Evolutionary conservation across 2,113 vertebrate genomes (phyloP), one percentile per base, ranked within the genome.

Genomic region (Perccottus glenii): DNA sequence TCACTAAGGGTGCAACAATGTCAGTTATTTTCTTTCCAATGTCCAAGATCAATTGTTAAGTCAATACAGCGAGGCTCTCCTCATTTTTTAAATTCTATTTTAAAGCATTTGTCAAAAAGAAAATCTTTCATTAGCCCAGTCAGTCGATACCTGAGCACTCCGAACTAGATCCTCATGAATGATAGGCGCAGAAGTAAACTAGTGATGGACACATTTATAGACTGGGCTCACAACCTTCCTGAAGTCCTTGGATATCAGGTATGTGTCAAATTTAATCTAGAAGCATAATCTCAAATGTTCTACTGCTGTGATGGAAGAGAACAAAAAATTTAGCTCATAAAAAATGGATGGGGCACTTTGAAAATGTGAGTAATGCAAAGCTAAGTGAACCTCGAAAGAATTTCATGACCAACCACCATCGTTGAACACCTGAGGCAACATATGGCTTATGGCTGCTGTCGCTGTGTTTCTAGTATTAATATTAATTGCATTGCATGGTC

Each of bases 201-300:
- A 87, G 78, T 85, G 86, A 89, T 64, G 63, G 85, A 86, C 83
- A 86, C 81, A 73, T 88, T 90, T 89, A 90, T 84, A 77, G 78
- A 88, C 80, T 56, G 46, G 33, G 69, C 67, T 75, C 51, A 63
- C 83, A 80, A 89, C 87, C 86, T 80, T 81, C 53, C 68, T 75
- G 70, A 32, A 62, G 55, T 67, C 71, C 62, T 46, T 58, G 71
- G 77, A 78, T 78, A 87, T 78, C 56, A 72, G 84, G 61, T 60
- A 70, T 64, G 52, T 85, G 84, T 75, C 84, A 84, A 67, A 70
- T 82, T 84, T 65, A 86, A 85, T 88, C 75, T 77, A 70, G 38
- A 14, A 44, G 76, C 67, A 73, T 82, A 62, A 83, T 79, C 60
- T 84, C 68, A 78, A 45, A 71, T 64, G 64, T 70, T 42, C 32